A percentile compares a stretch with the other conserved stretches of the same genome.
phyloP scores from a whole-genome alignment of 2,888 invertebrate genomes.

The Bombylius discolor region DNA sequence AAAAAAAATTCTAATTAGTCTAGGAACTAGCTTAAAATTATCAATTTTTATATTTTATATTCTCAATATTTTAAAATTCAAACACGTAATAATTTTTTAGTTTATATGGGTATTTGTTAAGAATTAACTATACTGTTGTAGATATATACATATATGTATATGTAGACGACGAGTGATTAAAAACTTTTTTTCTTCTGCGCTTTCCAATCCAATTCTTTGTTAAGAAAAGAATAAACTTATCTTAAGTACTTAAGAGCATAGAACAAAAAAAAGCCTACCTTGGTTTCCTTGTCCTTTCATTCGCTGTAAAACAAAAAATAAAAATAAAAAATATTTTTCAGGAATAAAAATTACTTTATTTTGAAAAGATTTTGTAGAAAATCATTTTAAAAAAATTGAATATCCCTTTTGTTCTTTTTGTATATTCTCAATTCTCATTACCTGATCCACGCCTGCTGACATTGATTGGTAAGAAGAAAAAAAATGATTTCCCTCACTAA shows the following conservation, averaged over 20 bases:
- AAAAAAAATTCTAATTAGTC: too few species aligned
- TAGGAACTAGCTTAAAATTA: too few species aligned
- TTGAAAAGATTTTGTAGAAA: not conserved
- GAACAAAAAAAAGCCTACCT: constrained; percentile 39
- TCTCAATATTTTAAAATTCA: too few species aligned
- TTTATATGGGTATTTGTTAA: too few species aligned
- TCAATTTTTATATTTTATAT: too few species aligned
- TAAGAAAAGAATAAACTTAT: not conserved
- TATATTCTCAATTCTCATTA: constrained; percentile 31
- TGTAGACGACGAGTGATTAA: too few species aligned
- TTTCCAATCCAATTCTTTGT: not conserved
- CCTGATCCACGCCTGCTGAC: constrained; percentile 88
- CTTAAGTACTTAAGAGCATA: not conserved
- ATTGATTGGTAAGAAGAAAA: constrained; percentile 40
- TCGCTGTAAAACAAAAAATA: constrained; percentile 56
- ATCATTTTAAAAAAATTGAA: not conserved
- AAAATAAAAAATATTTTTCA: constrained; percentile 31
- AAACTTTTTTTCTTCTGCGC: not conserved
- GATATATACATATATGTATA: too few species aligned
- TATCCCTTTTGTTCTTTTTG: not conserved
- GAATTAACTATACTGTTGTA: too few species aligned
- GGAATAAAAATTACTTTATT: not conserved
- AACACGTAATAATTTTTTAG: too few species aligned
- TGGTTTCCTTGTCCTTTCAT: constrained; percentile 79
- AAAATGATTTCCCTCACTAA: constrained; percentile 6